A percentile compares a stretch with the other conserved stretches of the same genome.
Conservation (phyloP, 2,797 vertebrate genomes). For the Numenius phaeopus region DNA sequence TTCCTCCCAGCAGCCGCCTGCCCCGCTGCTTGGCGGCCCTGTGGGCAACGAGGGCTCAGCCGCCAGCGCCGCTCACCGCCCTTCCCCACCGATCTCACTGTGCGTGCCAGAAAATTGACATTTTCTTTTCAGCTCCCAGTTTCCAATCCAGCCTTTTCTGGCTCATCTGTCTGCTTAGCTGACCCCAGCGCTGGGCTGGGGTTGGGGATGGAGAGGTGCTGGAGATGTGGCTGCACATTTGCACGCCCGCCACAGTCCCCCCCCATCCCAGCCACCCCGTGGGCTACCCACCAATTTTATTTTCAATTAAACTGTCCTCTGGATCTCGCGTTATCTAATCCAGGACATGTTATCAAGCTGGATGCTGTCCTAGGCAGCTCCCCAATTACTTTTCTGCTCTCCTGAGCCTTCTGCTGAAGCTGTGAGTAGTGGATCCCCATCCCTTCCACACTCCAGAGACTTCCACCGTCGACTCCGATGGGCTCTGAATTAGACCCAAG, state of each 20-base stretch:
- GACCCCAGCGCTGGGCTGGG: neutral
- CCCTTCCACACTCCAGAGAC: neutral
- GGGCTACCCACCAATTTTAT: neutral
- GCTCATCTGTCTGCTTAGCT: neutral
- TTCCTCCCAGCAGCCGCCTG: neutral
- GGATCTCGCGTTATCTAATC: neutral
- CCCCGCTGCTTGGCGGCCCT: fast-evolving
- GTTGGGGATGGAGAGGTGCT: neutral
- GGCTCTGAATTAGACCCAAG: neutral
- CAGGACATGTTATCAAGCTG: neutral
- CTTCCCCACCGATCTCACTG: fast-evolving
- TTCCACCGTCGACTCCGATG: neutral
- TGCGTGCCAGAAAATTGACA: neutral
- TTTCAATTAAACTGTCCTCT: neutral
- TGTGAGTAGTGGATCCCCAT: neutral
- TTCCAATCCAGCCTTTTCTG: neutral
- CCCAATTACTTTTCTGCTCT: fast-evolving
- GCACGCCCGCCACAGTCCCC: fast-evolving
- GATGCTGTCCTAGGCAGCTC: neutral
- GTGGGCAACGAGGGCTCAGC: fast-evolving
- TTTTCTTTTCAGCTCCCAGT: neutral
- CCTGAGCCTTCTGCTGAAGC: neutral
- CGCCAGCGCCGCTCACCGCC: neutral
- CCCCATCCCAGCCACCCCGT: fast-evolving
- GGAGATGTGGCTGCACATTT: neutral